phyloP scores from a whole-genome alignment of 2,113 vertebrate genomes.

The Centrocercus urophasianus region DNA sequence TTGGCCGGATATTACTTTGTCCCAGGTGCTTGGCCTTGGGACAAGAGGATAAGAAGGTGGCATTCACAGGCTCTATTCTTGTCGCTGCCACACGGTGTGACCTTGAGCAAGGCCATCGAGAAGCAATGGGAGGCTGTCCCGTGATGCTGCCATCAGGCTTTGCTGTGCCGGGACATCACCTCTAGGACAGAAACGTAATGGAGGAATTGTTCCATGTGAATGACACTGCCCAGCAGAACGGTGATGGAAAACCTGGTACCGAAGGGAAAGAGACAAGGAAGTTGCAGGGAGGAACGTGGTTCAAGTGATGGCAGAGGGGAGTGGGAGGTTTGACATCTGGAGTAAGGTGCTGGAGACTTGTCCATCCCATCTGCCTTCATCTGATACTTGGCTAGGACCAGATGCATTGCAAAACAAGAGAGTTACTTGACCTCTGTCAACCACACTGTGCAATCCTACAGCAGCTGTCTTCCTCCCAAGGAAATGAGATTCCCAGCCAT shows the following conservation, averaged over 20 bases:
- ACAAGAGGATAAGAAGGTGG: constrained; percentile 54
- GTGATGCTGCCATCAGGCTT: background rate
- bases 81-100: background rate
- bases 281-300: background rate
- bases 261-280: background rate
- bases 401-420: background rate
- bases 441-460: fast-evolving
- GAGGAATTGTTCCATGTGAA: background rate
- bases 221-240: fast-evolving
- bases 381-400: background rate
- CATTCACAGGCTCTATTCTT: constrained; percentile 38
- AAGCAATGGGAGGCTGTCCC: fast-evolving
- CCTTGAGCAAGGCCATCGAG: background rate
- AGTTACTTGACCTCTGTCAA: background rate
- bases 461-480: background rate
- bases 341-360: background rate
- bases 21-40: constrained; percentile 10
- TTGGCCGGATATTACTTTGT: background rate
- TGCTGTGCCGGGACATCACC: background rate
- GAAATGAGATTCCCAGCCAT: background rate
- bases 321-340: fast-evolving
- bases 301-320: background rate
- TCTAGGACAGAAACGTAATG: background rate
- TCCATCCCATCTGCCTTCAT: background rate
- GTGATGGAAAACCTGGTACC: fast-evolving